These are phyloP conservation scores for Melanaphis sacchari DNA, from an alignment of 1,140 invertebrate genomes.

Conservation along the genomic window DNA sequence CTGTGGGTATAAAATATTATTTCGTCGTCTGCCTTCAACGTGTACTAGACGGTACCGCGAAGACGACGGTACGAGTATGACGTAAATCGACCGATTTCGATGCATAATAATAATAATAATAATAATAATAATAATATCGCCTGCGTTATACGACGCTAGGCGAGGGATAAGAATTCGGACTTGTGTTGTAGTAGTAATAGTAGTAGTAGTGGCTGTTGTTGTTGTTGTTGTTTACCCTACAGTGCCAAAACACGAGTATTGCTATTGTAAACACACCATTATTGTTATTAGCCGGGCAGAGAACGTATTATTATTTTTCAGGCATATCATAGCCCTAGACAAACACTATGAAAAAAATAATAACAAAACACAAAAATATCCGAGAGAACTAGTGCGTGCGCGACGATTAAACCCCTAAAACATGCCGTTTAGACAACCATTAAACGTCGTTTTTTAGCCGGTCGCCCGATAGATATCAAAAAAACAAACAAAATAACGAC, in stretches of 20 bases:
- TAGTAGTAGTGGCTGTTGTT: too few species aligned
- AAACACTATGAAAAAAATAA: too few species aligned
- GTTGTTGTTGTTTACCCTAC: background rate
- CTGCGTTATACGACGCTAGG: background rate
- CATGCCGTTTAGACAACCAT: too few species aligned
- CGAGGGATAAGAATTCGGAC: background rate
- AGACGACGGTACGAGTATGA: background rate
- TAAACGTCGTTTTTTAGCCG: too few species aligned
- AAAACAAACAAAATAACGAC: background rate
- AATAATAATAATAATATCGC: too few species aligned
- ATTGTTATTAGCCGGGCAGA: background rate
- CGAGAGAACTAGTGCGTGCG: background rate
- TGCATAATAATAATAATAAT: background rate
- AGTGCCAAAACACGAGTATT: background rate
- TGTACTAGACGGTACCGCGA: background rate
- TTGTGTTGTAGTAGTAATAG: background rate
- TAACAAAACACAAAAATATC: background rate
- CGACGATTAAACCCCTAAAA: background rate
- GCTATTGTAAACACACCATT: too few species aligned
- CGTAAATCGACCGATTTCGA: slow-evolving; percentile 24
- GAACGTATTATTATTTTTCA: background rate
- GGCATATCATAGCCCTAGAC: background rate
- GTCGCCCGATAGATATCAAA: background rate
- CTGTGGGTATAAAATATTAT: background rate
- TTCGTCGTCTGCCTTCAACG: background rate